Evolutionary conservation across 2,113 vertebrate species (phyloP).

Genomic region (Lasiurus cinereus): DNA sequence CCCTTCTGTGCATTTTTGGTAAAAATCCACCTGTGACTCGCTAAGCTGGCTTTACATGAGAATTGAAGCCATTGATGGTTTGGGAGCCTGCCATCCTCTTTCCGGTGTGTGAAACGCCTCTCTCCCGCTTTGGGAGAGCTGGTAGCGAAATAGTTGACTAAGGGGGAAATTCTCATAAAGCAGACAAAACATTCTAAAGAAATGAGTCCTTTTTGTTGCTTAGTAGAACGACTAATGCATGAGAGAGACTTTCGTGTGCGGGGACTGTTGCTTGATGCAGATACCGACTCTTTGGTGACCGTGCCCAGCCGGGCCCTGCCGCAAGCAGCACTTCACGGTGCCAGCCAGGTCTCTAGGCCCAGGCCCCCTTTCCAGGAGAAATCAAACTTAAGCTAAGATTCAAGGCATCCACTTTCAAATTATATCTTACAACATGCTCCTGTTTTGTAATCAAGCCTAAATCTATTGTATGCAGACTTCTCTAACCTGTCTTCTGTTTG

Average conservation of each 20-base stretch:
- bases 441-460: neutral
- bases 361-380: neutral
- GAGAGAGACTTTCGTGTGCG: neutral
- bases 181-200: conserved; percentile 34
- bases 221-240: neutral
- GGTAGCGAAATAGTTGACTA: neutral
- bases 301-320: neutral
- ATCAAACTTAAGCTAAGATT: neutral
- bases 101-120: neutral
- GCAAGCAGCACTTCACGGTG: neutral
- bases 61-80: conserved; percentile 41
- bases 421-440: neutral
- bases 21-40: conserved; percentile 64
- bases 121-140: conserved; percentile 48
- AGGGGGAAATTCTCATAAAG: neutral
- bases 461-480: neutral
- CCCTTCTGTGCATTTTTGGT: conserved; percentile 65
- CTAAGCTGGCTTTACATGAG: conserved; percentile 67
- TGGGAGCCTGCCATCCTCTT: conserved; percentile 68
- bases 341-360: neutral
- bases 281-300: neutral
- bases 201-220: neutral
- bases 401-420: conserved; percentile 43
- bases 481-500: neutral
- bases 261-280: neutral